Evolutionary conservation across 2,113 vertebrate species (phyloP), one percentile per base, ranked within the genome.

Genomic region (Columba janthina): DNA sequence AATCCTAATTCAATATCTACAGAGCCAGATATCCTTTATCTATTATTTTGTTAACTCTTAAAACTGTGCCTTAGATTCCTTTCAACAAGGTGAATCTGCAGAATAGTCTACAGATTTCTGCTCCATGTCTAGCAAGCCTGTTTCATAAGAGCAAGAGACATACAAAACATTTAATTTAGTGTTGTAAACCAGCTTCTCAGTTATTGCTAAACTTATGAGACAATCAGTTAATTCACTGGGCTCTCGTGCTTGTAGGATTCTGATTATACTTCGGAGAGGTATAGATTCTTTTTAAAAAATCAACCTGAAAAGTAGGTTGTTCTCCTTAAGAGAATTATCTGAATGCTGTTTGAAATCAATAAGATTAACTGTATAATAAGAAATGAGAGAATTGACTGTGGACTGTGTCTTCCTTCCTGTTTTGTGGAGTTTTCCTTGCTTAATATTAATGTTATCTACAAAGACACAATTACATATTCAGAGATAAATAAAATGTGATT

Each of bases 11-110:
- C 64, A 53, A 25, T 88, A 94, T 71, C 61, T 83, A 50, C 56
- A 58, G 48, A 85, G 60, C 34, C 90, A 96, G 88, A 83, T 93
- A 91, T 53, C 53, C 51, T 85, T 93, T 82, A 74, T 85, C 84
- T 85, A 25, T 74, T 67, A 53, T 75, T 93, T 79, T 78, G 53
- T 65, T 91, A 71, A 80, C 51, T 79, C 62, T 91, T 91, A 83
- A 88, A 93, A 71, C 40, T 57, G 21, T 78, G 56, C 48, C 28
- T 90, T 64, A 85, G 15, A 38, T 70, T 61, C 36, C 84, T 85
- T 93, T 91, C 76, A 90, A 51, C 57, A 75, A 81, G n/a, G 36
- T 93, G 57, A 77, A 85, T 74, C 80, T 89, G 62, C 84, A 86
- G n/a, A 67, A 28, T 72, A 50, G 19, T 46, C n/a, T 42, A 46